Evolutionary conservation across 2,888 invertebrate species (phyloP).

Genomic region (Himalopsyche japonica): DNA sequence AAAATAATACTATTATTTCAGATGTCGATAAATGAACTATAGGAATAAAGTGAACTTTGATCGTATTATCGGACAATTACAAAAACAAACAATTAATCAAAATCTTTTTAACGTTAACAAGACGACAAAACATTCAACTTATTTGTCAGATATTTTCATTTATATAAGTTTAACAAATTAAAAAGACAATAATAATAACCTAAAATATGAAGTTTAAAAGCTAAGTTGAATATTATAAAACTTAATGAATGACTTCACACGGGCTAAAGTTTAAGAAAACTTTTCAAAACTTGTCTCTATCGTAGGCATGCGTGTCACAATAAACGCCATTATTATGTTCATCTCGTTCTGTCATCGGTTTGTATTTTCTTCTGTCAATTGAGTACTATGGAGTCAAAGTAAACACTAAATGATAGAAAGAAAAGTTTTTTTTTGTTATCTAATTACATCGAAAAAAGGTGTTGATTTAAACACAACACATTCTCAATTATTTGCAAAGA

Average conservation of each 20-base stretch:
- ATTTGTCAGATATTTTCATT: neutral
- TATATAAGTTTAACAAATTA: neutral
- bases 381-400: conserved; percentile 22
- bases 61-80: neutral
- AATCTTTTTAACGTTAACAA: neutral
- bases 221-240: neutral
- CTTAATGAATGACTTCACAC: neutral
- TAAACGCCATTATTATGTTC: conserved; percentile 30
- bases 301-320: conserved; percentile 35
- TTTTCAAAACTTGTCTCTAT: conserved; percentile 24
- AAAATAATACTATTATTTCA: neutral
- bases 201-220: neutral
- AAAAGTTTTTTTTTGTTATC: no score
- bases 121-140: neutral
- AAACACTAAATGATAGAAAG: neutral
- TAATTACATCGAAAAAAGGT: no score
- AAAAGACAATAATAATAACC: neutral
- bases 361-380: conserved; percentile 24
- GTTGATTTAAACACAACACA: no score
- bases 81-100: neutral
- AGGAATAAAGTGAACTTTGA: neutral
- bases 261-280: conserved; percentile 6
- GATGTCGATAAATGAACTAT: neutral
- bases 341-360: conserved; percentile 19
- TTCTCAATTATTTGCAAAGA: no score